Evolutionary conservation across 2,888 invertebrate species (phyloP), one percentile per base, ranked within the genome.

Genomic region (Zaprionus lineosus): DNA sequence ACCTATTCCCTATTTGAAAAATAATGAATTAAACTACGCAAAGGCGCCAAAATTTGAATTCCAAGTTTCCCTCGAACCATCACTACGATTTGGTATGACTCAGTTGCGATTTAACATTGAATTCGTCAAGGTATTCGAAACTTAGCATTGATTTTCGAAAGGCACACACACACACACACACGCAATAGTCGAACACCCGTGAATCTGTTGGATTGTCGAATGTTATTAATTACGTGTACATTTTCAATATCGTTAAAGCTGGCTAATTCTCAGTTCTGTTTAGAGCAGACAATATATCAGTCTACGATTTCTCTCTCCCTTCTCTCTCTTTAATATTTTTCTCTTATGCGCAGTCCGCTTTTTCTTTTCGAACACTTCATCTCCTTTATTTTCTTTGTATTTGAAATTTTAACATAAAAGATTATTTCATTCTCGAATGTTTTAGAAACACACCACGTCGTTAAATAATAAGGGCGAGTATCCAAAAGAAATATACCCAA

Each of bases 181-280:
- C 12, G 19, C 8, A n/a, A 40, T 4, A 26, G 2, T 11, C 37
- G 0, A 9, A 18, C 7, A 21, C 21, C n/a, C n/a, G 3, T 7
- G n/a, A 3, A 28, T 43, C 34, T 2, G 14, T 36, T 18, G 8
- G 5, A 31, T 11, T 15, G 28, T 37, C 26, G 18, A 46, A 31
- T 36, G 29, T 41, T 37, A 47, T 28, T 47, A 55, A 50, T 47
- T 58, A 40, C 47, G 40, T 67, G 24, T 41, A 46, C 28, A 37
- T 21, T 61, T 37, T 74, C 78, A 77, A 84, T 82, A 79, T 78
- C 79, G 78, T 64, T 74, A 61, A 55, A 63, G 50, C 48, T 57
- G 47, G 65, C 74, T 39, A 46, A 50, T 48, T 50, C 46, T 68
- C 53, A 69, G 55, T 70, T n/a, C n/a, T n/a, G n/a, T n/a, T n/a